Evolutionary conservation across 2,113 vertebrate species (phyloP).

Genomic region (Hylia prasina): DNA sequence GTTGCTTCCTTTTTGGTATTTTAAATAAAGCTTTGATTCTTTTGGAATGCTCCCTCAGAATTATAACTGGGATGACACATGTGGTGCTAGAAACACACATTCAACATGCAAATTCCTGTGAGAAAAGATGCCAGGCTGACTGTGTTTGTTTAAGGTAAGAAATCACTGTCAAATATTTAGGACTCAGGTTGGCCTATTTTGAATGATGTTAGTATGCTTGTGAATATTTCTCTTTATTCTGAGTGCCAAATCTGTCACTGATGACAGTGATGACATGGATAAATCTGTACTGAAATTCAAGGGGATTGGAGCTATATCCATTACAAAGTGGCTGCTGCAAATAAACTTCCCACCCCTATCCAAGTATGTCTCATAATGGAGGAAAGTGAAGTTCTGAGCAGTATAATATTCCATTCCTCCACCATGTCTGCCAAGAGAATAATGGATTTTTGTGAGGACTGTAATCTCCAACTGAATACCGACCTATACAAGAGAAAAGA

Average conservation of each 20-base stretch:
- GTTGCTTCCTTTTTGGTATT: background rate
- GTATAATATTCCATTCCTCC: background rate
- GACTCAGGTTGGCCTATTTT: background rate
- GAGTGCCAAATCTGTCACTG: background rate
- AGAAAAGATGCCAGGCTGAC: background rate
- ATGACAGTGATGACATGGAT: background rate
- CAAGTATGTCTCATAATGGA: background rate
- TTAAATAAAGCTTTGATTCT: background rate
- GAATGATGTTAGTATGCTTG: background rate
- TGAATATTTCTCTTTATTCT: background rate
- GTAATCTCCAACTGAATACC: background rate
- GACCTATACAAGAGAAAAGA: background rate
- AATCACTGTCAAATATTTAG: background rate
- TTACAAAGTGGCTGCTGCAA: background rate
- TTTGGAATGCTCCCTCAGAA: background rate
- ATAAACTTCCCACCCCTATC: background rate
- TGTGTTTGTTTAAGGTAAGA: background rate
- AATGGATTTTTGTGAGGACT: background rate
- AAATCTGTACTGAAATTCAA: background rate
- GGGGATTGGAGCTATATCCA: background rate
- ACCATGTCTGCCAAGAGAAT: fast-evolving
- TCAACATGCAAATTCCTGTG: background rate
- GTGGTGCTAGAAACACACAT: background rate
- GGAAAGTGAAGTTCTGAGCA: background rate
- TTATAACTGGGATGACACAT: background rate